Evolutionary conservation across 2,113 vertebrate species (phyloP), one percentile per base, ranked within the genome.

Genomic region (Okapia johnstoni): DNA sequence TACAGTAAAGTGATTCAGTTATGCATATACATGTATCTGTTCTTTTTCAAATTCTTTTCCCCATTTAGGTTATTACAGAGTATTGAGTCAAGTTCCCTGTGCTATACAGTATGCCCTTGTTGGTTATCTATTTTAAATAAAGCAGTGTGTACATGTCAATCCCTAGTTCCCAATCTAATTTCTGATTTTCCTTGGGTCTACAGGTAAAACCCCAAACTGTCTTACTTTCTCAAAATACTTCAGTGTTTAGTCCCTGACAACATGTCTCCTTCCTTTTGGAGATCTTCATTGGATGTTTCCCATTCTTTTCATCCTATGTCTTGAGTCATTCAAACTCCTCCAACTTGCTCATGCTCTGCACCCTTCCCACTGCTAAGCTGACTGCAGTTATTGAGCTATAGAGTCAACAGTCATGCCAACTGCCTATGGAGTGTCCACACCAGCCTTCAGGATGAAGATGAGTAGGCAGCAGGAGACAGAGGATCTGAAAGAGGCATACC

Each of bases 101-200:
- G 9, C 46, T 80, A 21, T 21, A 80, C 46, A 80, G 48, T 33
- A 80, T 30, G 28, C 28, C 30, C 48, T 33, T 80, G 17, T 33
- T 80, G 30, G 17, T 52, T 52, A 80, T 52, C 48, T 21, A 33
- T 80, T 80, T 80, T 80, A 80, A 80, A 80, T 33, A 21, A 33
- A 80, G 77, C 48, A 21, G 16, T 80, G 28, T 2, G 0, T 52
- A 52, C 77, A 80, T 1, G 48, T 80, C 48, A 52, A 52, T n/a
- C 30, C 26, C 30, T 52, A 52, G 9, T 30, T 80, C 48, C 77
- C 48, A 19, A n/a, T 80, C 77, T 80, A 52, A 52, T n/a, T 93
- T 97, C 84, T 85, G 23, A 79, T 79, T 95, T 97, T 73, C 15
- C 40, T 84, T 61, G n/a, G 57, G 33, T 97, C 43, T 55, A 40